Conservation (phyloP, 1,140 invertebrate genomes). For the Tribolium madens region DNA sequence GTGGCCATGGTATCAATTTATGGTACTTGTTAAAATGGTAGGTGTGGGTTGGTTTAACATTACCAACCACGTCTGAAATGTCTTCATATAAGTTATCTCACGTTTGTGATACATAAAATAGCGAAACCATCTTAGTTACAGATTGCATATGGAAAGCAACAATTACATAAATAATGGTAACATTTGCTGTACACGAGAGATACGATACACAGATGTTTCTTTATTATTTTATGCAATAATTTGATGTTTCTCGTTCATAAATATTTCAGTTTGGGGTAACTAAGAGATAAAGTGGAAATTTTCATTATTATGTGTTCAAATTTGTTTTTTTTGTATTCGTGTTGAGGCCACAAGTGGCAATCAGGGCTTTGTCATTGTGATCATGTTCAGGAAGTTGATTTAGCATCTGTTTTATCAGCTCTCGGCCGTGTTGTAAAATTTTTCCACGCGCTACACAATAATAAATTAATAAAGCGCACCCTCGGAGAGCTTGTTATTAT, state of each 20-base stretch:
- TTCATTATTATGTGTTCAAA: not conserved
- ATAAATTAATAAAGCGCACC: constrained; percentile 35
- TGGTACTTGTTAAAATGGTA: not conserved
- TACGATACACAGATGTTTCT: constrained; percentile 1
- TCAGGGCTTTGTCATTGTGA: not conserved
- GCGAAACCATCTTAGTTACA: constrained; percentile 21
- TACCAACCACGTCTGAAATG: constrained; percentile 22
- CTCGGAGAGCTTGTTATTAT: constrained; percentile 29
- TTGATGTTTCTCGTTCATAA: constrained; percentile 22
- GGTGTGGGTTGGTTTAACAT: constrained; percentile 11
- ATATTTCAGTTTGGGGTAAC: too few relatives aligned
- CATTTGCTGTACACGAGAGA: constrained; percentile 5
- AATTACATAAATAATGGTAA: constrained; percentile 41
- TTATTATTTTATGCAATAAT: constrained; percentile 33
- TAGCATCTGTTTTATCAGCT: constrained; percentile 14
- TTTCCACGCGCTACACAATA: not conserved
- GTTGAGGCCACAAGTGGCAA: too few relatives aligned
- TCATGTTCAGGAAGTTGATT: not conserved
- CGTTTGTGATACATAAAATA: constrained; percentile 12
- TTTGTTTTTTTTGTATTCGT: not conserved
- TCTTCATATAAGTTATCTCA: constrained; percentile 27
- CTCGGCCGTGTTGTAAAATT: not conserved
- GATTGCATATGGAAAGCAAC: constrained; percentile 26
- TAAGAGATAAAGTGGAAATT: not conserved
- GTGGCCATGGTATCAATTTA: not conserved